Evolutionary conservation across 2,888 invertebrate species (phyloP).

Genomic region (Megalurothrips usitatus): DNA sequence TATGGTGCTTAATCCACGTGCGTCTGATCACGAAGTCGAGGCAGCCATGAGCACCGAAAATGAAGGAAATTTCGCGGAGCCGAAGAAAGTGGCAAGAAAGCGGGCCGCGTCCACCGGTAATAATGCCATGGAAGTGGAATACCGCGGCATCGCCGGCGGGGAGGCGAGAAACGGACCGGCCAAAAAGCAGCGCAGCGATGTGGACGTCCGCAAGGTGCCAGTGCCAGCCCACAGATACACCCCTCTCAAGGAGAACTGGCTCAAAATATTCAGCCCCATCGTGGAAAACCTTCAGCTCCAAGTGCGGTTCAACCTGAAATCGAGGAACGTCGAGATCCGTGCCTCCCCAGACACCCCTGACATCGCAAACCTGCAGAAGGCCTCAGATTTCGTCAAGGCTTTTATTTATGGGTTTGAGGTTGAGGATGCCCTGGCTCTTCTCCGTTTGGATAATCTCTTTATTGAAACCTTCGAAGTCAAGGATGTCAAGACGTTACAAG

Average conservation of each 20-base stretch:
- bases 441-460: slow-evolving; percentile 93
- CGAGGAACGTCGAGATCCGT: slow-evolving; percentile 84
- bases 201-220: slow-evolving; percentile 65
- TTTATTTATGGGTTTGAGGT: slow-evolving; percentile 95
- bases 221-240: slow-evolving; percentile 94
- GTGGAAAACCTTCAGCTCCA: slow-evolving; percentile 93
- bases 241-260: slow-evolving; percentile 93
- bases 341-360: slow-evolving; percentile 68
- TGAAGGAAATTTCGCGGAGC: slow-evolving; percentile 19
- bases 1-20: not conserved
- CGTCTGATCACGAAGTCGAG: not conserved
- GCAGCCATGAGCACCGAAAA: not conserved
- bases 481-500: slow-evolving; percentile 91
- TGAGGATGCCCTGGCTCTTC: slow-evolving; percentile 90
- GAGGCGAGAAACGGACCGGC: slow-evolving; percentile 46
- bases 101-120: slow-evolving; percentile 52
- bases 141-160: slow-evolving; percentile 59
- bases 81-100: slow-evolving; percentile 47
- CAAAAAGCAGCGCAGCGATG: slow-evolving; percentile 49
- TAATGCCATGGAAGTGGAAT: slow-evolving; percentile 63
- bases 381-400: slow-evolving; percentile 96
- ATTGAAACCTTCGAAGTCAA: slow-evolving; percentile 95
- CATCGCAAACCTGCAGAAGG: slow-evolving; percentile 89
- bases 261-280: slow-evolving; percentile 92
- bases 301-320: slow-evolving; percentile 88